These are phyloP conservation scores for Oligia strigilis DNA, from an alignment of 2,888 invertebrate genomes.

Conservation along the genomic window DNA sequence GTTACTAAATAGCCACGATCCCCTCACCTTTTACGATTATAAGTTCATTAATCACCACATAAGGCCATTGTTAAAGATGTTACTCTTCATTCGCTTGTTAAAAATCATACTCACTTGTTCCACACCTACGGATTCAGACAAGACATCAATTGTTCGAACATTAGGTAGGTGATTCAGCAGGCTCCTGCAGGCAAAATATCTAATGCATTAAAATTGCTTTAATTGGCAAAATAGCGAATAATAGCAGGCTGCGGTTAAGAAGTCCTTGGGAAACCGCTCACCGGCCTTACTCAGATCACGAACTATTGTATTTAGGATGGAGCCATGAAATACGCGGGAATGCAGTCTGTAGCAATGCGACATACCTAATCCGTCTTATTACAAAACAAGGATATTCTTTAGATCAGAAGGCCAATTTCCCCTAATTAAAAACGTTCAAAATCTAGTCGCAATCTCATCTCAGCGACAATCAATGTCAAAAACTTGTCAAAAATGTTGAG, in stretches of 20 bases:
- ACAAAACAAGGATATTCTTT: background rate
- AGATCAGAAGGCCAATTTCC: background rate
- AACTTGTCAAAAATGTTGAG: background rate
- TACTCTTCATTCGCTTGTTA: too few relatives aligned
- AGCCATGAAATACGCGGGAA: slow-evolving; percentile 26
- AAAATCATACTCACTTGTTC: background rate
- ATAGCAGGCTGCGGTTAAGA: slow-evolving; percentile 61
- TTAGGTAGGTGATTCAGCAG: slow-evolving; percentile 23
- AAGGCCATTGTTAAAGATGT: background rate
- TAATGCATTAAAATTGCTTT: slow-evolving; percentile 55
- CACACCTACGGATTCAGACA: too few relatives aligned
- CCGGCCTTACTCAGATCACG: slow-evolving; percentile 72
- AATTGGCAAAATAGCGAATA: slow-evolving; percentile 57
- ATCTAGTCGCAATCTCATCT: too few relatives aligned
- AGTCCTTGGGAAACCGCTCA: slow-evolving; percentile 72
- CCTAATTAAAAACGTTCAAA: background rate
- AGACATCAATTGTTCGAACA: background rate
- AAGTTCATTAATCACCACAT: background rate
- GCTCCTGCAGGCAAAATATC: slow-evolving; percentile 23
- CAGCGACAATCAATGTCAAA: background rate
- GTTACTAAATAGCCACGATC: too few relatives aligned
- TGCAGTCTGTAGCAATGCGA: background rate
- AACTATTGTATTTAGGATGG: slow-evolving; percentile 62
- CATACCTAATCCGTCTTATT: background rate
- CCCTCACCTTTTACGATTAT: background rate